phyloP scores from a whole-genome alignment of 2,797 vertebrate genomes.

The Sylvilagus floridanus region DNA sequence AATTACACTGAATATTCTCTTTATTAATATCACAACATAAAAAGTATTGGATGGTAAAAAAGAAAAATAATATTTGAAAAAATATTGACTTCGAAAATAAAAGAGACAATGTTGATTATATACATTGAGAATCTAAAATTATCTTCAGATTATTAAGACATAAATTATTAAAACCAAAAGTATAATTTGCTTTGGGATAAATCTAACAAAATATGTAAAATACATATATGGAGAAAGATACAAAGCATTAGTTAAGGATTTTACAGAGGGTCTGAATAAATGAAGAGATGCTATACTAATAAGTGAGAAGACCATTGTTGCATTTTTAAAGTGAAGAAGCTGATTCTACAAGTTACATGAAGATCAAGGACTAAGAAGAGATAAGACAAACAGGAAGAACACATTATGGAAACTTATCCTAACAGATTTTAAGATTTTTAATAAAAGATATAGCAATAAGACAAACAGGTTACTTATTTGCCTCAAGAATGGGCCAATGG shows the following conservation, averaged over 20 bases:
- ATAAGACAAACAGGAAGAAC: not conserved
- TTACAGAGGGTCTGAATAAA: not conserved
- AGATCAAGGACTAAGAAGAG: not conserved
- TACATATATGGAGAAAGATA: not conserved
- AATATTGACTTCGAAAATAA: no score
- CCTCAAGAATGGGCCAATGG: not conserved
- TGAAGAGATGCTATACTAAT: not conserved
- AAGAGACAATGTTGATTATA: not conserved
- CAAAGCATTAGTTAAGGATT: not conserved
- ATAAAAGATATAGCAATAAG: not conserved
- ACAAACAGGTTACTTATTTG: no score
- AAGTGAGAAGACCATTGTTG: not conserved
- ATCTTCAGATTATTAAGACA: slow-evolving; percentile 28
- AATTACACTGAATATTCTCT: no score
- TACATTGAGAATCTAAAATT: not conserved
- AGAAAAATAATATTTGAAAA: no score
- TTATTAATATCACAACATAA: no score
- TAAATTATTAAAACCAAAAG: not conserved
- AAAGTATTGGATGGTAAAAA: no score
- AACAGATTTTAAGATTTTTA: not conserved
- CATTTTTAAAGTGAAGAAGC: not conserved
- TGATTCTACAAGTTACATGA: not conserved
- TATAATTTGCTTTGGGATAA: not conserved
- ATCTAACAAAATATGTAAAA: not conserved
- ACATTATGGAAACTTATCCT: not conserved